Evolutionary conservation across 2,113 vertebrate species (phyloP), one percentile per base, ranked within the genome.

Genomic region (Varanus komodoensis): DNA sequence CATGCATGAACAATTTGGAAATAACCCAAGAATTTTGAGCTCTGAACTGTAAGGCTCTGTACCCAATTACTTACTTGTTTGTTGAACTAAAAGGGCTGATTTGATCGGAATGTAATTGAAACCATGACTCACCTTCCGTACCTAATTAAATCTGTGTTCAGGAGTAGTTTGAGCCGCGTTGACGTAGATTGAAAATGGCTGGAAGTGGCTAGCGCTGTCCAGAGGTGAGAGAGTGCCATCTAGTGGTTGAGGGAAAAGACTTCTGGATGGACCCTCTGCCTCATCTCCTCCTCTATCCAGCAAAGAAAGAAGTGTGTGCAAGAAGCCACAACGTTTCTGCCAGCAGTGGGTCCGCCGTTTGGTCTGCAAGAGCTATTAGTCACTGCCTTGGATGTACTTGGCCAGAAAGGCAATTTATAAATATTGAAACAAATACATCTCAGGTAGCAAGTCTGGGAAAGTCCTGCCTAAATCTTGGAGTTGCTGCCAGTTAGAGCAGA

Each of bases 21-120:
- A 92, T 92, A 93, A 92, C 83, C 64, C 68, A 93, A 93, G 94
- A 68, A 86, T 61, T 90, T 94, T 90, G 79, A 89, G 78, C 81
- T 94, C 95, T 94, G 75, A 91, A 94, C 94, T 94, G 87, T 73
- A 9, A 93, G 89, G 94, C 92, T 91, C 87, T 94, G 90, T 83
- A 88, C 85, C 91, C 95, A 96, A 95, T 95, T 96, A 88, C 93
- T 94, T 95, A 96, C 90, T 95, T 27, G 71, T 93, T 95, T 95
- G 90, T 94, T 68, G 80, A 87, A 89, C 88, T 94, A 89, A 29
- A 87, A n/a, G 0, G 17, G 23, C 50, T 92, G 2, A 91, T 94
- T 94, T 93, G 83, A 89, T 93, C 91, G 91, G 84, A 91, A 93
- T 87, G 54, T 93, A 95, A 93, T 95, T 93, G 88, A 94, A 95